Conservation (phyloP, 1,140 invertebrate species). For the Meloidogyne exigua region DNA sequence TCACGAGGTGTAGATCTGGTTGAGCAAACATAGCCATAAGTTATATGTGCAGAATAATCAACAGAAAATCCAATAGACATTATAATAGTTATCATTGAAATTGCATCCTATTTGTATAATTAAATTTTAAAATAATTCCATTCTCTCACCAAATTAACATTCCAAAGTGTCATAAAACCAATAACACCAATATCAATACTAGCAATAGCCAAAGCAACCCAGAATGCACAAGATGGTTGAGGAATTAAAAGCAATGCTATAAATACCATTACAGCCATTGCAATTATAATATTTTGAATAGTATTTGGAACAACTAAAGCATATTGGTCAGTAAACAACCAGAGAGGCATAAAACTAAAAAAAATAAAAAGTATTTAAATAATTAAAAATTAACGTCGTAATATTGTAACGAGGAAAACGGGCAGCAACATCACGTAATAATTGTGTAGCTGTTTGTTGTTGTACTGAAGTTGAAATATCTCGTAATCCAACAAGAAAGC, state of each 20-base stretch:
- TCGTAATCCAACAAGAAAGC: constrained; percentile 59
- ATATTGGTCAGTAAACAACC: constrained; percentile 82
- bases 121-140: background rate
- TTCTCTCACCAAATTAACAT: constrained; percentile 74
- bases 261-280: constrained; percentile 88
- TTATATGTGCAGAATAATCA: constrained; percentile 94
- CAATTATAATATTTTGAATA: constrained; percentile 86
- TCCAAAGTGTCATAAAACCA: constrained; percentile 94
- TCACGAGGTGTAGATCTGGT: constrained; percentile 73
- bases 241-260: constrained; percentile 95
- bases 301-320: constrained; percentile 68
- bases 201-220: constrained; percentile 90
- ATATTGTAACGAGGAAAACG: constrained; percentile 79
- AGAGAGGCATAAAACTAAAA: constrained; percentile 90
- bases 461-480: constrained; percentile 59
- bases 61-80: constrained; percentile 98
- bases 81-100: constrained; percentile 97
- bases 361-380: constrained; percentile 64
- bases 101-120: constrained; percentile 72
- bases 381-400: constrained; percentile 76
- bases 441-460: constrained; percentile 55
- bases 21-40: constrained; percentile 90
- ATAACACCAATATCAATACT: constrained; percentile 91
- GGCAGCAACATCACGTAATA: constrained; percentile 70
- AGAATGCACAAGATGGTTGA: constrained; percentile 84